Percentiles rank a stretch among this genome's conserved stretches.
phyloP scores from a whole-genome alignment of 2,888 invertebrate species.

The Dasypolia templi region DNA sequence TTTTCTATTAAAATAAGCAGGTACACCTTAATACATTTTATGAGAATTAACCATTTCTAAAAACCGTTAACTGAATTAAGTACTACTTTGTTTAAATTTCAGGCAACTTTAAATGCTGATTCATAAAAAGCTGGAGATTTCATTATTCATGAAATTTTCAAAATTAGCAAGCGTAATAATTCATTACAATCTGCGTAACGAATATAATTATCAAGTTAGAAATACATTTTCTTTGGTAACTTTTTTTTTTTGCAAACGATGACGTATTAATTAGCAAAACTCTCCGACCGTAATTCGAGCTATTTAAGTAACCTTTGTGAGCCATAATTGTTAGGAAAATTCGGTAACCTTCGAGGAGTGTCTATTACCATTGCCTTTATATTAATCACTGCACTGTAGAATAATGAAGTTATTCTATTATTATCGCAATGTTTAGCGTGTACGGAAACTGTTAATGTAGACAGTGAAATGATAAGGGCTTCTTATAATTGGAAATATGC shows the following conservation, averaged over 20 bases:
- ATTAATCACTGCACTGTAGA: constrained; percentile 42
- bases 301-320: constrained; percentile 51
- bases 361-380: constrained; percentile 28
- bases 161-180: neutral
- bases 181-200: constrained; percentile 10
- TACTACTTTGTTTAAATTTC: constrained; percentile 43
- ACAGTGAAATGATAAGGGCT: constrained; percentile 54
- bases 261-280: constrained; percentile 12
- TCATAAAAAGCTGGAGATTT: constrained; percentile 42
- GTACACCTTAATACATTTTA: constrained; percentile 44
- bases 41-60: constrained; percentile 44
- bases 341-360: constrained; percentile 28
- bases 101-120: constrained; percentile 35
- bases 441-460: constrained; percentile 48
- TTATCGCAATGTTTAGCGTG: constrained; percentile 17
- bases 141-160: constrained; percentile 26
- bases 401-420: constrained; percentile 55
- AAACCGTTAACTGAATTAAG: constrained; percentile 41
- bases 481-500: constrained; percentile 69
- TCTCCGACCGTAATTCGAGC: constrained; percentile 27
- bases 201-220: constrained; percentile 26
- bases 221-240: constrained; percentile 28
- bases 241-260: constrained; percentile 15
- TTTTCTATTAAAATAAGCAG: constrained; percentile 37
- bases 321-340: constrained; percentile 68